phyloP scores from a whole-genome alignment of 2,888 invertebrate species.

The Blera fallax region DNA sequence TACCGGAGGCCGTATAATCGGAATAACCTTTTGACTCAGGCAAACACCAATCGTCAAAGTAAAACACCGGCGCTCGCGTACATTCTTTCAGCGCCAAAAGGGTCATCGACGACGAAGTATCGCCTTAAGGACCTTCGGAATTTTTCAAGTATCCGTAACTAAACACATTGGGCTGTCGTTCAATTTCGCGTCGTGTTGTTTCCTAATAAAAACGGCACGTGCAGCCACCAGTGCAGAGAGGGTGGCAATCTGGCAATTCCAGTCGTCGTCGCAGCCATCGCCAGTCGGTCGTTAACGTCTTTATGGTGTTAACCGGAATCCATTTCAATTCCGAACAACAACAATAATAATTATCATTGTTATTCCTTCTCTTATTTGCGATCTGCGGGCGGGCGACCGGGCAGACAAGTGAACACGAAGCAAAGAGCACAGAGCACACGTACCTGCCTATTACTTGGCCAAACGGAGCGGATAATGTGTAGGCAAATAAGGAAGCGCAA shows the following conservation, averaged over 20 bases:
- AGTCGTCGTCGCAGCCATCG: constrained; percentile 17
- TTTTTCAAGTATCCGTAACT: constrained; percentile 64
- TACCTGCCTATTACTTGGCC: constrained; percentile 67
- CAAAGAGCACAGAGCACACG: constrained; percentile 20
- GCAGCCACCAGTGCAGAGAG: constrained; percentile 39
- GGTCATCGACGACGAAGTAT: constrained; percentile 47
- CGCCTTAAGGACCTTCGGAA: constrained; percentile 54
- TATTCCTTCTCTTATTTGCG: constrained; percentile 54
- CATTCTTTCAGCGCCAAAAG: constrained; percentile 40
- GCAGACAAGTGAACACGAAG: constrained; percentile 63
- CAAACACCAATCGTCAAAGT: constrained; percentile 36
- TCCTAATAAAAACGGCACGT: constrained; percentile 69
- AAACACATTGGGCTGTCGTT: constrained; percentile 32
- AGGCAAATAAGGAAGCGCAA: constrained; percentile 72
- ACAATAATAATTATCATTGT: constrained; percentile 72
- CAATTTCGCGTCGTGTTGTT: constrained; percentile 47
- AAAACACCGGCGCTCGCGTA: constrained; percentile 38
- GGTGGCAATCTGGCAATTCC: constrained; percentile 44
- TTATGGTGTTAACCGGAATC: constrained; percentile 73
- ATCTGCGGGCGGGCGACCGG: constrained; percentile 57
- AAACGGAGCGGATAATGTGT: constrained; percentile 69
- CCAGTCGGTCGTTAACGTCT: constrained; percentile 63
- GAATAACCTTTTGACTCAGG: constrained; percentile 40
- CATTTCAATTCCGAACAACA: constrained; percentile 68
- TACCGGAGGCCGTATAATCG: background rate